Evolutionary conservation across 2,113 vertebrate species (phyloP).

Genomic region (Speoplatyrhinus poulsoni): DNA sequence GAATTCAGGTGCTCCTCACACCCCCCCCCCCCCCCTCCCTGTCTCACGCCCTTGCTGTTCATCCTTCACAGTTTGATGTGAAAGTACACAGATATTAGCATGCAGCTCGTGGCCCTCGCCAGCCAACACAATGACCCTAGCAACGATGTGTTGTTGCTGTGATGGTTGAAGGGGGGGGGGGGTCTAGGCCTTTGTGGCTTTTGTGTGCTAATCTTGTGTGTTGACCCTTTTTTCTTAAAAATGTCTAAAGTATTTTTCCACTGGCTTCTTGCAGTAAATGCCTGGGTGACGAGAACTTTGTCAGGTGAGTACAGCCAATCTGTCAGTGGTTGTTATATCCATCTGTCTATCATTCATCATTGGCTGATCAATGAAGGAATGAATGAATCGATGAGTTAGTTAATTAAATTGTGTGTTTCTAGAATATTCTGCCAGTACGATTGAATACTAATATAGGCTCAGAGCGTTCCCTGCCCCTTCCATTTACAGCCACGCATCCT

Average conservation of each 20-base stretch:
- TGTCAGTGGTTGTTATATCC: not conserved
- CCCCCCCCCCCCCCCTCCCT: too few species aligned
- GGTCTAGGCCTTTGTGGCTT: not conserved
- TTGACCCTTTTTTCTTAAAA: not conserved
- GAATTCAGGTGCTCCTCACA: too few species aligned
- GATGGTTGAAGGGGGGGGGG: not conserved
- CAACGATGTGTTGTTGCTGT: not conserved
- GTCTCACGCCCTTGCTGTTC: too few species aligned
- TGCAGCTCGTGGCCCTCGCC: not conserved
- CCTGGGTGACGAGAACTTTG: conserved; percentile 53
- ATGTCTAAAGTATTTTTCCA: conserved; percentile 5
- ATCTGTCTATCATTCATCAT: not conserved
- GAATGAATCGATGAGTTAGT: too few species aligned
- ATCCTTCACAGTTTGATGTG: not conserved
- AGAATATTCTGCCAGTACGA: too few species aligned
- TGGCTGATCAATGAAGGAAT: too few species aligned
- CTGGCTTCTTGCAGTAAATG: conserved; percentile 61
- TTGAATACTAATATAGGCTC: too few species aligned
- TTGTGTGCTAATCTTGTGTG: not conserved
- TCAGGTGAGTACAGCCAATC: conserved; percentile 64
- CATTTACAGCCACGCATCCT: too few species aligned
- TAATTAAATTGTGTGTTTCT: too few species aligned
- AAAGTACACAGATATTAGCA: not conserved
- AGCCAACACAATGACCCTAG: not conserved
- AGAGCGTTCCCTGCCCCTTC: too few species aligned